Conservation (phyloP, 2,888 invertebrate species). For the Lasioglossum morio region DNA sequence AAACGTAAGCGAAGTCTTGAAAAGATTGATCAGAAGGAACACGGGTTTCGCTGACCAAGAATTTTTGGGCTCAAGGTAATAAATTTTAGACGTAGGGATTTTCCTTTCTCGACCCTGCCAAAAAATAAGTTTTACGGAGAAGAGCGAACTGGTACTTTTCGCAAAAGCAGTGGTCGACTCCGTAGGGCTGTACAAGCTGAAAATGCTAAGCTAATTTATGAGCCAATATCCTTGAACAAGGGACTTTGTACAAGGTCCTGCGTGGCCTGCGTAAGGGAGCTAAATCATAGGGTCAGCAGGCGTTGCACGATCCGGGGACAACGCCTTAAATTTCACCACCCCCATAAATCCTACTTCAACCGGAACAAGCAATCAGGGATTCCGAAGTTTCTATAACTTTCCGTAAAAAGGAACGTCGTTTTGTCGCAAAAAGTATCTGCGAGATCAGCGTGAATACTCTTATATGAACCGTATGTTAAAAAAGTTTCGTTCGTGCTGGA, state of each 20-base stretch:
- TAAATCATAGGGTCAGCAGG: constrained; percentile 7
- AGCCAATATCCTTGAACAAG: background rate
- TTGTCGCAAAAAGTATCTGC: background rate
- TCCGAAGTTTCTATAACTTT: background rate
- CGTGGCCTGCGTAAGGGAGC: background rate
- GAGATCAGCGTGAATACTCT: background rate
- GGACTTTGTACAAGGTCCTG: background rate
- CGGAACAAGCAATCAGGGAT: constrained; percentile 3
- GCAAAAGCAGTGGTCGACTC: background rate
- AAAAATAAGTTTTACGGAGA: background rate
- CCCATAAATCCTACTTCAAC: background rate
- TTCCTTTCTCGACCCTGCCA: background rate
- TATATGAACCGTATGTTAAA: background rate
- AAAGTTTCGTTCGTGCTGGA: background rate
- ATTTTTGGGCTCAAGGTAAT: background rate
- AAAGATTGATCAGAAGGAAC: no score
- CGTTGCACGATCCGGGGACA: background rate
- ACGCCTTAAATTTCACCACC: background rate
- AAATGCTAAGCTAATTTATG: background rate
- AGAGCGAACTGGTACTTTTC: background rate
- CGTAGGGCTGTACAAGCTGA: background rate
- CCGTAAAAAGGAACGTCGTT: background rate
- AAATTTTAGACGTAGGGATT: background rate
- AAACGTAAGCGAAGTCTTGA: no score
- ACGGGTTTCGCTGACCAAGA: background rate